Evolutionary conservation across 2,113 vertebrate species (phyloP).

Genomic region (Phoxinus phoxinus): DNA sequence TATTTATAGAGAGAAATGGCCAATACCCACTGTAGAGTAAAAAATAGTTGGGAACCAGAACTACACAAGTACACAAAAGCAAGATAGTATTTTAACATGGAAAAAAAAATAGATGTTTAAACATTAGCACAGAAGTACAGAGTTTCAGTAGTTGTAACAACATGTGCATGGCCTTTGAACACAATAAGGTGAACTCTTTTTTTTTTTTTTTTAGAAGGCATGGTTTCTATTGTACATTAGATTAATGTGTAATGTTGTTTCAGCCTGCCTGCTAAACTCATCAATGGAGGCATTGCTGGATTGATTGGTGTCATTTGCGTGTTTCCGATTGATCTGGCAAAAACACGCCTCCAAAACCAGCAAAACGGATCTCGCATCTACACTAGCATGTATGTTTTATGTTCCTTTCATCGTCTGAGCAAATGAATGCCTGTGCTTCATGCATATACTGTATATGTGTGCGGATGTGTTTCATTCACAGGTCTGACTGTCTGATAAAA

Average conservation of each 20-base stretch:
- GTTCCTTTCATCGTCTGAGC: background rate
- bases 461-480: constrained; percentile 61
- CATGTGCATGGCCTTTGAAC: background rate
- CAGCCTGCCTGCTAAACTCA: constrained; percentile 85
- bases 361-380: constrained; percentile 78
- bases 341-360: constrained; percentile 91
- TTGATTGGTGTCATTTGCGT: constrained; percentile 88
- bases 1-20: background rate
- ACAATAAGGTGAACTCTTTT: background rate
- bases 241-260: constrained; percentile 50
- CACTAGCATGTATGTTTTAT: constrained; percentile 81
- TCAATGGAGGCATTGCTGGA: constrained; percentile 87
- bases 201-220: background rate
- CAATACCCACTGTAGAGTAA: background rate
- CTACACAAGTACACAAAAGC: background rate
- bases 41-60: background rate
- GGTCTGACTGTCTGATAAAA: constrained; percentile 94
- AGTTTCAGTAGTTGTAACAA: background rate
- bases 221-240: constrained; percentile 40
- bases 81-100: background rate
- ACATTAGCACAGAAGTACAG: too few species aligned
- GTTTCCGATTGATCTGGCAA: constrained; percentile 88
- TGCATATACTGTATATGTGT: background rate
- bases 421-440: background rate
- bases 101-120: background rate